Evolutionary conservation across 1,140 invertebrate species (phyloP), one percentile per base, ranked within the genome.

Genomic region (Papilio helenus): DNA sequence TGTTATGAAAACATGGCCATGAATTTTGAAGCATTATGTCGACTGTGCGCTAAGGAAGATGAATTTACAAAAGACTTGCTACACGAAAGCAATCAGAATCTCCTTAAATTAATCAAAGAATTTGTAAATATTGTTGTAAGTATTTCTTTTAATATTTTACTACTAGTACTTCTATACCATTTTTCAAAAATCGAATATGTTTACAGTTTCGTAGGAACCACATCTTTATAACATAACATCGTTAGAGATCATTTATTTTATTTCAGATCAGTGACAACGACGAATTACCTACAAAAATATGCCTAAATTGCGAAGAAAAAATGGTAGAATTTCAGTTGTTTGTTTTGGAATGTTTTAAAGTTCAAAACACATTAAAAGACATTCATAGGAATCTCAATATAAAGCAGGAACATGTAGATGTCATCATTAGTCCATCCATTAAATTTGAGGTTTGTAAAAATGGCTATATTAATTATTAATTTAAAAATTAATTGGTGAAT

Each of bases 231-330:
- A 58, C 18, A 29, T n/a, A 18, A 23, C 51, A 34, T 51, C 7
- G 10, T 68, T 65, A 7, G 18, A 39, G 14, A 34, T 65, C 8
- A 20, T 14, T 61, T 81, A 39, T 26, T 34, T 46, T 74, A 72
- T 90, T 89, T 65, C 83, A 93, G 91, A 79, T 92, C 29, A 84
- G 83, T 81, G 90, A 92, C 76, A 88, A 84, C 83, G 91, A 93
- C 76, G 83, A 83, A 65, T 83, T 93, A 79, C 90, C 93, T 44
- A 92, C 91, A 72, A 92, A 89, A 81, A 89, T 93, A 34, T 93
- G 93, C 81, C 78, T 92, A n/a, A 92, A 90, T 46, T 94, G 93
- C 87, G 92, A 94, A 85, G 93, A 93, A 79, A 93, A 88, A 87
- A 87, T 94, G 79, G 79, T 92, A 9, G 89, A 91, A 26, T 93